Base-by-base conservation (phyloP, 2,113 vertebrate species). In the Chunga burmeisteri region DNA sequence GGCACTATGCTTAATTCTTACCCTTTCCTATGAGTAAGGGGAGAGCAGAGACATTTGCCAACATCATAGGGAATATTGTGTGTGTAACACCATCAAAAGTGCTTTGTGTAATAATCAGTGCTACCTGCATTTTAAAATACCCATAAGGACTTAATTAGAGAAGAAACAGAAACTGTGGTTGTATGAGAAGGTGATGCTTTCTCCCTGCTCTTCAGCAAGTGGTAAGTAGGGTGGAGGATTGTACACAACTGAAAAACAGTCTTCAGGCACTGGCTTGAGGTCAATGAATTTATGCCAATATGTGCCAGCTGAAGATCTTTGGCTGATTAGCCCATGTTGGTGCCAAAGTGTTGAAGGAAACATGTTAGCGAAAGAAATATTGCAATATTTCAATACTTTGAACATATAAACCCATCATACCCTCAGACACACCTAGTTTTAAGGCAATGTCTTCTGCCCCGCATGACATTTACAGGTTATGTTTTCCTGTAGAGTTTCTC, bases 401-500 rank as follows among this genome's bases (percentile, higher is more conserved):
- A n/a, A 4, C 0, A 0, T 40, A 20, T 10, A 77, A 93, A 62
- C 42, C 30, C 32, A 27, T 66, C 27, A 34, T 78, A 46, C 7
- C 11, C 7, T 59, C n/a, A 80, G 44, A 68, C 25, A 40, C 16
- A 30, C 6, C 9, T 9, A 29, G 3, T 9, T 95, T 61, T 81
- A 62, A 78, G 70, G 13, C 34, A 38, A 1, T 25, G 11, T 29
- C 36, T 86, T 79, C 16, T 71, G 46, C 67, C 36, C 2, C 1
- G 0, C 0, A 0, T 81, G 72, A 19, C 3, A 2, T n/a, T 73
- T n/a, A 5, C 7, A 70, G 63, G 38, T 70, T 66, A 11, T 38
- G 49, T n/a, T 83, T 46, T 17, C 14, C 25, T 47, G 26, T 16
- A 0, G 13, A 9, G 8, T 66, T 50, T 71, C 40, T 92, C 42